phyloP scores from a whole-genome alignment of 2,888 invertebrate genomes.

The Plagiodera versicolora region DNA sequence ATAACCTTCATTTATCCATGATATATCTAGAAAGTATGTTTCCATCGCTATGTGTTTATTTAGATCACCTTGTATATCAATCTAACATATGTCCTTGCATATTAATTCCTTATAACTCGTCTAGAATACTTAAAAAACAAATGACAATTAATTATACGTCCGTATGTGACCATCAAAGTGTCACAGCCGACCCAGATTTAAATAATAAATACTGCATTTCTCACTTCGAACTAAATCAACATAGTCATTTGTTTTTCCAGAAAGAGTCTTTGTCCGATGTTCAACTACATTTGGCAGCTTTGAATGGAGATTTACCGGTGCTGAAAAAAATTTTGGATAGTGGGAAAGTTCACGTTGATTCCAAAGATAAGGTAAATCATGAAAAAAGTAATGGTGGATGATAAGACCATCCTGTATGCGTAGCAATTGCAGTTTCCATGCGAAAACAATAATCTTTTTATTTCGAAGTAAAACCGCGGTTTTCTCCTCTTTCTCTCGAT shows the following conservation, averaged over 20 bases:
- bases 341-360: conserved; percentile 93
- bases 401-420: not conserved
- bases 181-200: not conserved
- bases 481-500: not conserved
- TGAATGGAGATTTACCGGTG: conserved; percentile 79
- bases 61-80: too few relatives aligned
- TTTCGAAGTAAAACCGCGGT: too few relatives aligned
- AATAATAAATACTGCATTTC: not conserved
- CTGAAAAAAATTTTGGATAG: conserved; percentile 82
- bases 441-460: conserved; percentile 8
- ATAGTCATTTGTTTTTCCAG: conserved; percentile 56
- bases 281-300: conserved; percentile 87
- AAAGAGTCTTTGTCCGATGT: conserved; percentile 93
- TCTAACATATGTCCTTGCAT: not conserved
- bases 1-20: too few relatives aligned
- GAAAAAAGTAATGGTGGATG: too few relatives aligned
- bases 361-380: conserved; percentile 82
- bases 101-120: not conserved
- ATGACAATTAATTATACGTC: not conserved
- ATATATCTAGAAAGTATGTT: too few relatives aligned
- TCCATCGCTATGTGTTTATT: not conserved
- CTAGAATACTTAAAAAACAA: not conserved
- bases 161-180: not conserved
- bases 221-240: not conserved
- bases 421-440: not conserved